These are phyloP conservation scores for Urocynchramus pylzowi DNA, from an alignment of 2,113 vertebrate species.

Conservation along the genomic window DNA sequence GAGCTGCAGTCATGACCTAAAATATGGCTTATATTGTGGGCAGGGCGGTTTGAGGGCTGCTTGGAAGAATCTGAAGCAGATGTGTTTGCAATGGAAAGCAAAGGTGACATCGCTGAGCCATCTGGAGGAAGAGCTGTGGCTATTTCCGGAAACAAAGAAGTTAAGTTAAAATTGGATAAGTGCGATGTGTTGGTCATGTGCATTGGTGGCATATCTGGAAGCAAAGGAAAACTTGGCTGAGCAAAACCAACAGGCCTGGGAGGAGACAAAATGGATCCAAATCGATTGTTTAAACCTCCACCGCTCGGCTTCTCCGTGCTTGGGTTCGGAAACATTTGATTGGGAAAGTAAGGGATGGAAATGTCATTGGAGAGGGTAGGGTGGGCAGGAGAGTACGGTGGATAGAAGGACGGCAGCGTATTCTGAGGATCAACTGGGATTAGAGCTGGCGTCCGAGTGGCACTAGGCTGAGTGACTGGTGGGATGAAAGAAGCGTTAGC, in stretches of 20 bases:
- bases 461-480: slow-evolving; percentile 86
- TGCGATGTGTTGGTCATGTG: slow-evolving; percentile 92
- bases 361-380: slow-evolving; percentile 94
- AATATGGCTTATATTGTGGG: slow-evolving; percentile 99
- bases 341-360: slow-evolving; percentile 94
- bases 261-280: slow-evolving; percentile 97
- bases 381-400: slow-evolving; percentile 95
- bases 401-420: slow-evolving; percentile 92
- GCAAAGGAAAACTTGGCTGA: slow-evolving; percentile 92
- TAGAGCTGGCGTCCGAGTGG: slow-evolving; percentile 88
- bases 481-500: slow-evolving; percentile 93
- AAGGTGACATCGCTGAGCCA: slow-evolving; percentile 92
- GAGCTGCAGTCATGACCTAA: slow-evolving; percentile 97
- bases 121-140: slow-evolving; percentile 92
- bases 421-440: slow-evolving; percentile 95
- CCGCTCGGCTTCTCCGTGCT: slow-evolving; percentile 86
- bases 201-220: slow-evolving; percentile 95
- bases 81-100: slow-evolving; percentile 92
- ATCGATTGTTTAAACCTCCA: slow-evolving; percentile 90
- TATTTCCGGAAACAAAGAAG: slow-evolving; percentile 96
- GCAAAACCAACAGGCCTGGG: slow-evolving; percentile 94
- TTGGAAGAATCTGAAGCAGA: slow-evolving; percentile 92
- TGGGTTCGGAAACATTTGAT: slow-evolving; percentile 97
- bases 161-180: slow-evolving; percentile 96
- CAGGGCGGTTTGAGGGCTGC: slow-evolving; percentile 92